Conservation (phyloP, 2,797 vertebrate genomes). For the Sphenopsis melanotis region DNA sequence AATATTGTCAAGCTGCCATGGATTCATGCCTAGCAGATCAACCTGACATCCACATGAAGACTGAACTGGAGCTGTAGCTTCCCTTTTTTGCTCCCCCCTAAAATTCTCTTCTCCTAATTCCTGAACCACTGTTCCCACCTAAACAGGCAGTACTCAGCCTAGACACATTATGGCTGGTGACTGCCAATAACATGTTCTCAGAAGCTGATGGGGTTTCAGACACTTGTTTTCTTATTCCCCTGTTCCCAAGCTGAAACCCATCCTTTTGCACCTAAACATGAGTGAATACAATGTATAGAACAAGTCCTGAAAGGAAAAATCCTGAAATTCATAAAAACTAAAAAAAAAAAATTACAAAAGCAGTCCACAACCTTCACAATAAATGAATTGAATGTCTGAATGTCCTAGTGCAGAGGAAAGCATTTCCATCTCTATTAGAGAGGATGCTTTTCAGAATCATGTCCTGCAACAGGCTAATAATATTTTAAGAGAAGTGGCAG, state of each 20-base stretch:
- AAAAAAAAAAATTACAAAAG: background rate
- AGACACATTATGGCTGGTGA: rapidly evolving
- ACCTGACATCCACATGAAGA: too few relatives aligned
- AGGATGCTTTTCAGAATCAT: background rate
- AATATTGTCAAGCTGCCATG: background rate
- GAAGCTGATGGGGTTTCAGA: background rate
- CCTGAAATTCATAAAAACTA: background rate
- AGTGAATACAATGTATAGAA: background rate
- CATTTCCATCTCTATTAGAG: background rate
- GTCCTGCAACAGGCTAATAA: background rate
- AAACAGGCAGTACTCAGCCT: background rate
- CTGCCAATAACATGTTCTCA: rapidly evolving
- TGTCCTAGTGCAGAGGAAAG: background rate
- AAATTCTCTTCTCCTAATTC: background rate
- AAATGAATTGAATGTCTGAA: background rate
- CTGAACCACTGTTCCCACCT: background rate
- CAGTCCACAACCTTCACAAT: background rate
- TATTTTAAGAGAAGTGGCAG: background rate
- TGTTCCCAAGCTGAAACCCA: background rate
- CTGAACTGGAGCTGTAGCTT: background rate
- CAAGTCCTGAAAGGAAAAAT: background rate
- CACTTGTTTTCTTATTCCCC: background rate
- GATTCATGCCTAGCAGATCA: background rate
- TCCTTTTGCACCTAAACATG: background rate
- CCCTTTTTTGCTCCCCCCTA: rapidly evolving